Base-by-base conservation (phyloP, 2,113 vertebrate species). In the Callipepla squamata region DNA sequence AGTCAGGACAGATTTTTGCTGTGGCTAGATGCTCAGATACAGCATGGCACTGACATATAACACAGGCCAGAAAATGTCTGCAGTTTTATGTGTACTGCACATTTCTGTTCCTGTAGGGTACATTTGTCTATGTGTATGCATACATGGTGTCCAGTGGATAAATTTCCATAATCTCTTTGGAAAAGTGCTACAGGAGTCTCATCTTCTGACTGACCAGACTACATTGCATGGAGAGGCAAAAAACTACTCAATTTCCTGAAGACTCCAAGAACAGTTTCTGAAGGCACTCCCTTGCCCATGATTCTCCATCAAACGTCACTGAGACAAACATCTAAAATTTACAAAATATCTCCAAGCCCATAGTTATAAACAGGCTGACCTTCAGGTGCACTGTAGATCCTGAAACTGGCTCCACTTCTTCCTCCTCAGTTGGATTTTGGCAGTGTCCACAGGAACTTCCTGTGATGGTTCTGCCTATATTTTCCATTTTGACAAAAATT, bases 121-220 rank as follows among this genome's bases (percentile, higher is more conserved):
- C 15, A 25, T 6, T 25, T 1, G 2, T 45, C n/a, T 4, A 44
- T 26, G 8, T 1, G 6, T 30, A 58, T 32, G 18, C 17, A 25
- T 45, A 61, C 9, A 16, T 16, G 36, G 26, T 34, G 59, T 13
- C 20, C 53, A 73, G 36, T n/a, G 22, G 63, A 51, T 1, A 51
- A 63, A 53, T 4, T 90, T 28, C 32, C 59, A 47, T 34, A 66
- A 36, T 19, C 36, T 2, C 26, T 45, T 70, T 62, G 40, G 45
- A 69, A 80, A 90, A 51, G 32, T 22, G 62, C 4, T 19, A 69
- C 2, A 18, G 55, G 19, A 72, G 34, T 15, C n/a, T 82, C 9
- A 0, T 58, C 3, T 18, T 66, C 30, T 88, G 72, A 40, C 83
- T 83, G 26, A 17, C 58, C 5, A 1, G 13, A 76, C 58, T 62